Base-by-base conservation (phyloP, 2,113 vertebrate species). In the Oreochromis tanganicae region DNA sequence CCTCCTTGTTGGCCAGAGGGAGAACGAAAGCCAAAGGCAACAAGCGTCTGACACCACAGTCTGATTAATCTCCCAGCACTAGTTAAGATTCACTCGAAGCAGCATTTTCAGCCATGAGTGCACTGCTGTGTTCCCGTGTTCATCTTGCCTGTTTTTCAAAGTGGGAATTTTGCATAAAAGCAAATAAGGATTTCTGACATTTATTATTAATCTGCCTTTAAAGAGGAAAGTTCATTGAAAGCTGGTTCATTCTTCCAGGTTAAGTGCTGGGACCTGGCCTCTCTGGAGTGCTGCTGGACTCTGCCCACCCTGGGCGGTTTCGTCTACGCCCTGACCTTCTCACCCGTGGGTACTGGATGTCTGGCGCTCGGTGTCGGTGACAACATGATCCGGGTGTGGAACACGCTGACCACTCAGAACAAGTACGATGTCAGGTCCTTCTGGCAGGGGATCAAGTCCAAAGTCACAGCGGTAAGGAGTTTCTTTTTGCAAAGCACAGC, bases 361-460 rank as follows among this genome's bases (percentile, higher is more conserved):
- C 94, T 99, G 80, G 99, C 98, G 7, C 88, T 99, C 1, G 99
- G 99, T 0, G 97, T 98, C 3, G 99, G 98, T 0, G 99, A 99
- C 84, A 97, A 96, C 95, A 98, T 98, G 98, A 98, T 99, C 94
- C 97, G 99, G 0, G 96, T 98, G 9, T 99, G 99, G 99, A 98
- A 97, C 90, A 99, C 98, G 1, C 86, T 99, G 41, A 96, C 97
- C 88, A 89, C 98, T 11, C 97, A 96, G 91, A 98, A 97, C 91
- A 93, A 91, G 27, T 98, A 99, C 12, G 98, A 99, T 80, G 96
- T 97, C 89, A 96, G 96, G 92, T 96, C 94, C 55, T 98, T 98
- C 92, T 99, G 99, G 99, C 99, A 99, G 88, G 98, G 97, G 56
- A 97, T 99, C 93, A 98, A 98, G 91, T 98, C 98, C 89, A 99